Percentiles rank a stretch among this genome's conserved stretches.
Evolutionary conservation across 2,888 invertebrate genomes (phyloP).

Genomic region (Harpagoxenus sublaevis): DNA sequence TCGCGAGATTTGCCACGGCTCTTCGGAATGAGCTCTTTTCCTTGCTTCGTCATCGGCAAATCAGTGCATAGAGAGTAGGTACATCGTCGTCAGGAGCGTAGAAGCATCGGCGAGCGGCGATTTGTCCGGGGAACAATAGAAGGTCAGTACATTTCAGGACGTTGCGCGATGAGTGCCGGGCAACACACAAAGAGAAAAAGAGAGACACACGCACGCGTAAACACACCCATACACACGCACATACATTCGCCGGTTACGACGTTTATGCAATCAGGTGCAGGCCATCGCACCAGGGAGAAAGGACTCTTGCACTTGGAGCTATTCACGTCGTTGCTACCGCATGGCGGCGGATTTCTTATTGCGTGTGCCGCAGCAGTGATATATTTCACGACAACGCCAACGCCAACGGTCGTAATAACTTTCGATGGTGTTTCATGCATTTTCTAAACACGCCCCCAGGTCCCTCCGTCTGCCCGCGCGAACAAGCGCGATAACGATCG

Average conservation of each 20-base stretch:
- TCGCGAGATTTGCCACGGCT: conserved; percentile 59
- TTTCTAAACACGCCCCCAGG: conserved; percentile 5
- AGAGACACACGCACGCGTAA: background rate
- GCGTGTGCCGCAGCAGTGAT: conserved; percentile 27
- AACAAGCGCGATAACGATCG: conserved; percentile 8
- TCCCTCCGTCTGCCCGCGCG: background rate
- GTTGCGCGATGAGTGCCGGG: conserved; percentile 47
- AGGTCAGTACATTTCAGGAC: conserved; percentile 78
- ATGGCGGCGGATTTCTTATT: conserved; percentile 34
- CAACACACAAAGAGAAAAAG: conserved; percentile 11
- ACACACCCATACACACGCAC: background rate
- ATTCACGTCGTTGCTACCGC: conserved; percentile 41
- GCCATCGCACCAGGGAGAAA: conserved; percentile 41
- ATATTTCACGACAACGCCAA: conserved; percentile 36
- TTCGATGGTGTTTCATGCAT: conserved; percentile 20
- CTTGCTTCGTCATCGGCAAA: conserved; percentile 62
- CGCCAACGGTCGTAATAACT: conserved; percentile 4
- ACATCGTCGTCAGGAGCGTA: conserved; percentile 57
- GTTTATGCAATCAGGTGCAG: conserved; percentile 68
- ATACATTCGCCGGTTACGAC: conserved; percentile 22
- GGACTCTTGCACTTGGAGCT: conserved; percentile 44
- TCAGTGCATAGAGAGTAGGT: conserved; percentile 61
- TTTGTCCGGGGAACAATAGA: conserved; percentile 79
- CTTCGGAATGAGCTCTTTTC: conserved; percentile 56
- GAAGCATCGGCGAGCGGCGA: conserved; percentile 65